These are phyloP conservation scores for Armadillidium nasatum DNA, from an alignment of 1,140 invertebrate species.

Conservation along the genomic window DNA sequence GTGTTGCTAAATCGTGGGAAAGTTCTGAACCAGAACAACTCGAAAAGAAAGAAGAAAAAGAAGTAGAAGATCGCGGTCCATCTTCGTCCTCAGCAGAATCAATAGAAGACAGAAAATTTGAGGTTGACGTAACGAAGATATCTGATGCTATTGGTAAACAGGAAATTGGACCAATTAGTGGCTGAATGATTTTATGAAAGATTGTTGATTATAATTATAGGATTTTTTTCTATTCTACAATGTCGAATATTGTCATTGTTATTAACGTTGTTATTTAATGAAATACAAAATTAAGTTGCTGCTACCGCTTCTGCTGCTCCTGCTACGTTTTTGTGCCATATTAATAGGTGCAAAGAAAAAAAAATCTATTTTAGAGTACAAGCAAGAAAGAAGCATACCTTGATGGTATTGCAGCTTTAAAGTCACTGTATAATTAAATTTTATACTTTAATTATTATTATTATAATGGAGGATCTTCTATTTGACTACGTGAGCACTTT, in stretches of 20 bases:
- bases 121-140: not conserved
- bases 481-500: too few species aligned
- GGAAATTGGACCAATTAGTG: constrained; percentile 3
- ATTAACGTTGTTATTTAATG: not conserved
- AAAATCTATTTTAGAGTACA: too few species aligned
- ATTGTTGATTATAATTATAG: not conserved
- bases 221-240: not conserved
- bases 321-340: not conserved
- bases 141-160: not conserved
- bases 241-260: not conserved
- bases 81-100: not conserved
- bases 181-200: not conserved
- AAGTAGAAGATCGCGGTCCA: not conserved
- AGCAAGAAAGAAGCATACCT: too few species aligned
- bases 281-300: not conserved
- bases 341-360: not conserved
- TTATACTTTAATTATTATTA: too few species aligned
- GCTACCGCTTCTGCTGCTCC: too few species aligned
- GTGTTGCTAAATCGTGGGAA: not conserved
- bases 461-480: too few species aligned
- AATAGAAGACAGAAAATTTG: not conserved
- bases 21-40: not conserved
- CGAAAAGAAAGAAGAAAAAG: not conserved
- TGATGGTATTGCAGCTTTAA: too few species aligned
- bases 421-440: too few species aligned